phyloP scores from a whole-genome alignment of 2,113 vertebrate species.

The Zosterops lateralis region DNA sequence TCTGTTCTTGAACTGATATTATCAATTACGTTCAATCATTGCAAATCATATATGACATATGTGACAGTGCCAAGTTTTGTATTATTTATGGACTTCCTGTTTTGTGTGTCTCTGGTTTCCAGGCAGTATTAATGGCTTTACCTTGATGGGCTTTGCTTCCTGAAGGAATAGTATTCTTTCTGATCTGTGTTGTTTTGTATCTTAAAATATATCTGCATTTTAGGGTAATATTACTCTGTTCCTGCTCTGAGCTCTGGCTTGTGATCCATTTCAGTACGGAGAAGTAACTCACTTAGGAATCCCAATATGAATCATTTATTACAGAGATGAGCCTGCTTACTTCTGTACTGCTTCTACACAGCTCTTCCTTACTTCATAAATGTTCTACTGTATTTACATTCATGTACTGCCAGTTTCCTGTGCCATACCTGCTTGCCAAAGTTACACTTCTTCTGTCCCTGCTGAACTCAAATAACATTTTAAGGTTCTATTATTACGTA shows the following conservation, averaged over 20 bases:
- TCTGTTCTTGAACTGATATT: slow-evolving; percentile 18
- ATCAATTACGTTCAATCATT: slow-evolving; percentile 5
- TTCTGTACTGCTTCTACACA: neutral
- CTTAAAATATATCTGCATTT: neutral
- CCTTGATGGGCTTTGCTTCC: neutral
- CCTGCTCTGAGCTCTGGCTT: neutral
- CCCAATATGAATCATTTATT: neutral
- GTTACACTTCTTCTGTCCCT: neutral
- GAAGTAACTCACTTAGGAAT: neutral
- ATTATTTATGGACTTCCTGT: neutral
- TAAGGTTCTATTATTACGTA: neutral
- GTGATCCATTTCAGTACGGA: neutral
- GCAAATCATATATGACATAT: neutral
- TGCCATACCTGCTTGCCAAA: neutral
- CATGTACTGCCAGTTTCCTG: neutral
- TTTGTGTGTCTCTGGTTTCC: neutral
- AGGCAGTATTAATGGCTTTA: neutral
- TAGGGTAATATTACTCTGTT: neutral
- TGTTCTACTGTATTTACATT: neutral
- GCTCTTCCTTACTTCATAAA: neutral
- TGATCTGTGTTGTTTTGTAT: neutral
- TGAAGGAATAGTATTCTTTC: neutral
- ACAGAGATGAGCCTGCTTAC: neutral
- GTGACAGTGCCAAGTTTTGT: neutral
- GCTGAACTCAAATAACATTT: neutral